phyloP scores from a whole-genome alignment of 1,140 invertebrate genomes.

The Nilaparvata lugens region DNA sequence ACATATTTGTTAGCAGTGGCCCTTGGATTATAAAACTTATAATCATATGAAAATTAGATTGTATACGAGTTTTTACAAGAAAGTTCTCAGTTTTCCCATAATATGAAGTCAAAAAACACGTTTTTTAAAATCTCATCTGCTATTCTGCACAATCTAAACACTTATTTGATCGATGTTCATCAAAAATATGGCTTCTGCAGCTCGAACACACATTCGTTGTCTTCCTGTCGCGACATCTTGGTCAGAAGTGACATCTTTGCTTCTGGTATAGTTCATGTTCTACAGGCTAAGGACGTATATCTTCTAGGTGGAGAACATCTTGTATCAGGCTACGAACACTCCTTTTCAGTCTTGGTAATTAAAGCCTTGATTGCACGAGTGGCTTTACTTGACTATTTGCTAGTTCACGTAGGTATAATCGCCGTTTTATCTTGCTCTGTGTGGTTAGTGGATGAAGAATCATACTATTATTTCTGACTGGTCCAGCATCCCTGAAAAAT shows the following conservation, averaged over 20 bases:
- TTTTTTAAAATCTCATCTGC: too few species aligned
- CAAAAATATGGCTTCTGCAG: constrained; percentile 8
- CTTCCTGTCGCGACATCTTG: constrained; percentile 7
- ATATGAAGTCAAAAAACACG: too few species aligned
- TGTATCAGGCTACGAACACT: not conserved
- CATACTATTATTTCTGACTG: not conserved
- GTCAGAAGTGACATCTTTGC: constrained; percentile 5
- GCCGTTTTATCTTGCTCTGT: not conserved
- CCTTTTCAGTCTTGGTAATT: not conserved
- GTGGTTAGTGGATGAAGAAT: not conserved
- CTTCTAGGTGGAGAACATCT: not conserved
- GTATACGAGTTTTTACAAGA: too few species aligned
- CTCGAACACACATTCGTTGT: constrained; percentile 8
- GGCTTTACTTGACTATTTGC: not conserved
- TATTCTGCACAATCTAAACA: not conserved
- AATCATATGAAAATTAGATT: too few species aligned
- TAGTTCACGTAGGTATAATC: not conserved
- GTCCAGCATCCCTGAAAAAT: not conserved
- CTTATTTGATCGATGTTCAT: constrained; percentile 3
- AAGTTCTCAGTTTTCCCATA: too few species aligned
- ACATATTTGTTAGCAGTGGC: too few species aligned
- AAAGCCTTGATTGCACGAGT: not conserved
- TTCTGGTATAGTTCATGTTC: not conserved
- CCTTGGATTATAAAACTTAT: too few species aligned
- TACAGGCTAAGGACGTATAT: not conserved